phyloP scores from a whole-genome alignment of 1,140 invertebrate genomes.

The Bombus ignitus region DNA sequence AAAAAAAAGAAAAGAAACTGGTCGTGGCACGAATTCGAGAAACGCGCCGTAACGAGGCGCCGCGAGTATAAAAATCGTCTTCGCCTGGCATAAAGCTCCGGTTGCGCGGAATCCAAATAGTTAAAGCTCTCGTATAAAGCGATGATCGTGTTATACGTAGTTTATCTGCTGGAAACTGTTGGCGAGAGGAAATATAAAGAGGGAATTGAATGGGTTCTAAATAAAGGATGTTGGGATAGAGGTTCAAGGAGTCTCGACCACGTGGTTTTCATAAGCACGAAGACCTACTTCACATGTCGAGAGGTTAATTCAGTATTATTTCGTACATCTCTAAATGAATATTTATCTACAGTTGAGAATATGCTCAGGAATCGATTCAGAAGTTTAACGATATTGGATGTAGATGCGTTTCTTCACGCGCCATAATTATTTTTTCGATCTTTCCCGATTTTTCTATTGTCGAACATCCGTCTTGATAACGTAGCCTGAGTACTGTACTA shows the following conservation, averaged over 20 bases:
- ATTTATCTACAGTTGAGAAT: background rate
- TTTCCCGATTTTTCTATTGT: too few relatives aligned
- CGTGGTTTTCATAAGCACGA: too few relatives aligned
- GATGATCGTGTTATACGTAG: background rate
- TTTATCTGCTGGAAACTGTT: background rate
- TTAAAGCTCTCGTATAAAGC: background rate
- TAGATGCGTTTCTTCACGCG: too few relatives aligned
- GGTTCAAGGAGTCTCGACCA: background rate
- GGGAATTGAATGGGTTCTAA: background rate
- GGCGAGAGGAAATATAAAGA: background rate
- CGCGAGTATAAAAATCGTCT: constrained; percentile 6
- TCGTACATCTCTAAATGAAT: background rate
- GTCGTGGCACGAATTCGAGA: constrained; percentile 5
- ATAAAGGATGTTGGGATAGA: background rate
- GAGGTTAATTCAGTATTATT: too few relatives aligned
- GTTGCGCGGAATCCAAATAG: background rate
- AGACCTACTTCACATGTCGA: too few relatives aligned
- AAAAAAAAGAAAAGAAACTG: too few relatives aligned
- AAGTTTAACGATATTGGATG: too few relatives aligned
- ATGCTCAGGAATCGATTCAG: background rate
- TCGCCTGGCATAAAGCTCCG: background rate
- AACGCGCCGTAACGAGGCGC: constrained; percentile 18
- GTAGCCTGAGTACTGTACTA: too few relatives aligned
- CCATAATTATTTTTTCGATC: too few relatives aligned
- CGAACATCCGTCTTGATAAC: too few relatives aligned